A percentile compares a stretch with the other conserved stretches of the same genome.
Evolutionary conservation across 1,140 invertebrate genomes (phyloP).

Genomic region (Eupristina koningsbergeri): DNA sequence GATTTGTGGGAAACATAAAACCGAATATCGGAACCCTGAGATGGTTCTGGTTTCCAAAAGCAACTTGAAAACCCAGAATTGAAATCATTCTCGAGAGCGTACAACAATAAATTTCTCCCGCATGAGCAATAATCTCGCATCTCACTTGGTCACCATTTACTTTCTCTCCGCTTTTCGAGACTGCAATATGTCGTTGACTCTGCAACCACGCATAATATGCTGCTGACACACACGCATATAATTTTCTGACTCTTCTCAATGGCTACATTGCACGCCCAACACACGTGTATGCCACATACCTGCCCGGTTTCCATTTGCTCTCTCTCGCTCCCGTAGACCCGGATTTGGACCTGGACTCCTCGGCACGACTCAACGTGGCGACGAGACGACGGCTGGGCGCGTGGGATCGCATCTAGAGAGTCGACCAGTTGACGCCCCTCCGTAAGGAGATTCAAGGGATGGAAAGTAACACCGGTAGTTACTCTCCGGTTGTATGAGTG

Average conservation of each 20-base stretch:
- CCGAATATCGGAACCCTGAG: too few species aligned
- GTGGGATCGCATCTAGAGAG: constrained; percentile 37
- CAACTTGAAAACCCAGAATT: background rate
- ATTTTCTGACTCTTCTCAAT: constrained; percentile 1
- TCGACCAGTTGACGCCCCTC: constrained; percentile 5
- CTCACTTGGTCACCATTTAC: constrained; percentile 1
- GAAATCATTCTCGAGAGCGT: background rate
- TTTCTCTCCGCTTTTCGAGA: background rate
- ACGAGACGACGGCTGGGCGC: constrained; percentile 24
- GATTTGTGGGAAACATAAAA: too few species aligned
- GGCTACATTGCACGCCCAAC: background rate
- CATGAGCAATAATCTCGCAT: constrained; percentile 23
- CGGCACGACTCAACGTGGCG: background rate
- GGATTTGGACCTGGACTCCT: too few species aligned
- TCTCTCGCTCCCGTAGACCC: background rate
- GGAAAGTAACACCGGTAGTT: constrained; percentile 46
- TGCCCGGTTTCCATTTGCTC: background rate
- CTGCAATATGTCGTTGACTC: constrained; percentile 44
- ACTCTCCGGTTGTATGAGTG: constrained; percentile 42
- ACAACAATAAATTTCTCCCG: constrained; percentile 26
- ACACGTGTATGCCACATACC: constrained; percentile 30
- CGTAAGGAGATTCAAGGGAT: background rate
- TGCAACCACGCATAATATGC: constrained; percentile 20
- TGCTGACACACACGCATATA: background rate
- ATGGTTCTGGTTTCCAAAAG: background rate